Conservation (phyloP, 2,113 vertebrate genomes). For the Thinocorus orbignyianus region DNA sequence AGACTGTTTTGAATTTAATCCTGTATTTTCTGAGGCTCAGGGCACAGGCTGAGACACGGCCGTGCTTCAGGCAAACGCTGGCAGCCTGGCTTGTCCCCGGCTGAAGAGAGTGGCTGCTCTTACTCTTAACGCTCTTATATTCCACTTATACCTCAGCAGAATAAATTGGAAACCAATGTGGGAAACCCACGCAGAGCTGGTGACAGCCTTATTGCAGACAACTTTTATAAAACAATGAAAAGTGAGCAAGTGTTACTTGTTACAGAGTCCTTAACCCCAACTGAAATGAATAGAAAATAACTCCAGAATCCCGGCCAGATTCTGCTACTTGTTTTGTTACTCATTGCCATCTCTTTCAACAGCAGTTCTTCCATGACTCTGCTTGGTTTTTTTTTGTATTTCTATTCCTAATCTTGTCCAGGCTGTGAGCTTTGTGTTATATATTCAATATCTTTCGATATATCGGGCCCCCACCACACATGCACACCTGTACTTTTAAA, state of each 20-base stretch:
- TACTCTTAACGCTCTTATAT: fast-evolving
- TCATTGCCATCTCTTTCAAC: neutral
- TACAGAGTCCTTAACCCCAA: neutral
- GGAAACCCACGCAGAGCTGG: neutral
- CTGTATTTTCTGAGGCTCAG: neutral
- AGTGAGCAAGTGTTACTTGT: neutral
- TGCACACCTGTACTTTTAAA: neutral
- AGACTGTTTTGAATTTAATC: neutral
- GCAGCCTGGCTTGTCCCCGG: neutral
- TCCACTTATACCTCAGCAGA: neutral
- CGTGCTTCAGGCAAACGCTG: neutral
- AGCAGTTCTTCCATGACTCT: neutral
- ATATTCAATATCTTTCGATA: neutral
- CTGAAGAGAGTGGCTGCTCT: neutral
- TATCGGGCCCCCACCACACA: neutral
- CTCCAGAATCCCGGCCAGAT: neutral
- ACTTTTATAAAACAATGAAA: fast-evolving
- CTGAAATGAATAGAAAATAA: neutral
- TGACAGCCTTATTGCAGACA: neutral
- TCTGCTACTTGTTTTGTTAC: neutral
- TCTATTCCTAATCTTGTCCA: neutral
- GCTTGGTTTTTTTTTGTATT: neutral
- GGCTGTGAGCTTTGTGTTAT: neutral
- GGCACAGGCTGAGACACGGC: neutral
- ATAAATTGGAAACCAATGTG: neutral